These are phyloP conservation scores for Neosilurus hyrtlii DNA, from an alignment of 2,797 vertebrate species.

Conservation along the genomic window DNA sequence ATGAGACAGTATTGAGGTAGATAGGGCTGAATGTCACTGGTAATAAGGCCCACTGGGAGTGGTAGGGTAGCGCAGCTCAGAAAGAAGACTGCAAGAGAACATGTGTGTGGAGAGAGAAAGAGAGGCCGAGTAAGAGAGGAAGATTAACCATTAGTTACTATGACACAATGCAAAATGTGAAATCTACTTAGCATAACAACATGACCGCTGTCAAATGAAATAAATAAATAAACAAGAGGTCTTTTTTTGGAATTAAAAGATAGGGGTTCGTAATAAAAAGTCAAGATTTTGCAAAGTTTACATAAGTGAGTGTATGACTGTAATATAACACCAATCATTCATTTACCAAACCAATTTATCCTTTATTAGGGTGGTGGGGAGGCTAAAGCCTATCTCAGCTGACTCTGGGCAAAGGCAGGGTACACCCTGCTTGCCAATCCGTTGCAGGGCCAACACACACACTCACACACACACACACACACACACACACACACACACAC, in stretches of 20 bases:
- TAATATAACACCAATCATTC: background rate
- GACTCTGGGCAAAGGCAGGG: too few relatives aligned
- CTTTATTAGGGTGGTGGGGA: too few relatives aligned
- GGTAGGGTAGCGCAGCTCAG: slow-evolving; percentile 31
- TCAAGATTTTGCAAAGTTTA: slow-evolving; percentile 1
- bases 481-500: background rate
- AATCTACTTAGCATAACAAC: slow-evolving; percentile 42
- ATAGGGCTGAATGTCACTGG: slow-evolving; percentile 49
- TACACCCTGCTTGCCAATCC: too few relatives aligned
- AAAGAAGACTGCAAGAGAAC: slow-evolving; percentile 36
- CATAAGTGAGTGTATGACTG: background rate
- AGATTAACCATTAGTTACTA: slow-evolving; percentile 41
- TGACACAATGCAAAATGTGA: slow-evolving; percentile 40
- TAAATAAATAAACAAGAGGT: slow-evolving; percentile 13
- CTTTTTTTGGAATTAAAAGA: slow-evolving; percentile 51
- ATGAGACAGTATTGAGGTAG: slow-evolving; percentile 48
- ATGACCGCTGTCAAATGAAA: slow-evolving; percentile 30
- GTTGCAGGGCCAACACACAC: too few relatives aligned
- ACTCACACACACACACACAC: too few relatives aligned
- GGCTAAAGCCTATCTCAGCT: too few relatives aligned
- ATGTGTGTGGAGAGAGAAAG: slow-evolving; percentile 18
- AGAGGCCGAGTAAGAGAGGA: slow-evolving; percentile 51
- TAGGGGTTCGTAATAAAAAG: slow-evolving; percentile 56
- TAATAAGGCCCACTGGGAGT: slow-evolving; percentile 53
- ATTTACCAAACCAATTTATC: too few relatives aligned